phyloP scores from a whole-genome alignment of 53 echinoderm and acorn worm genomes.

The Temnopleurus reevesii region DNA sequence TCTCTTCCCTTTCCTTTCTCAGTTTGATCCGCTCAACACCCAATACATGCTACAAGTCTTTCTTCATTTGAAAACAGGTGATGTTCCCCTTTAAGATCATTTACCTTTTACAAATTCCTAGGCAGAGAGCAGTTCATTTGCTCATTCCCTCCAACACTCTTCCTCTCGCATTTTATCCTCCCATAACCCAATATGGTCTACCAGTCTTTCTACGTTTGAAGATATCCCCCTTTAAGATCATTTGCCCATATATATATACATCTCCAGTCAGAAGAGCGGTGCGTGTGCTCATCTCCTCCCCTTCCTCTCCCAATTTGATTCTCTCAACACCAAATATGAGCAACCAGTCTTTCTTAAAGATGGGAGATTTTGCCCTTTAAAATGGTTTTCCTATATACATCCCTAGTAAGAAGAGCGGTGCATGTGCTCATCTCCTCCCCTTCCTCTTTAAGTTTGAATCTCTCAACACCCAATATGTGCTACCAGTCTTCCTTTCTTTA shows the following conservation, averaged over 20 bases:
- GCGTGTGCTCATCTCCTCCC: too few species aligned
- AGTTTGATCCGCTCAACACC: background rate
- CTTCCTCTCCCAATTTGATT: too few species aligned
- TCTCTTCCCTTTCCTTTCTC: background rate
- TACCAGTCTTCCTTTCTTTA: constrained; percentile 47
- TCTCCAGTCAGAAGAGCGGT: too few species aligned
- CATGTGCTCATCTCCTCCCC: constrained; percentile 12
- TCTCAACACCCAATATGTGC: constrained; percentile 32
- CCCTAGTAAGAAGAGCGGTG: background rate
- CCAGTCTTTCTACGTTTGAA: background rate
- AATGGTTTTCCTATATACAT: background rate
- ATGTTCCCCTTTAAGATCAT: too few species aligned
- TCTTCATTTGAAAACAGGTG: background rate
- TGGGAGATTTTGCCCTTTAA: constrained; percentile 19
- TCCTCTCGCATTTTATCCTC: background rate
- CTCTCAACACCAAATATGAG: too few species aligned
- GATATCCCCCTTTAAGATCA: too few species aligned
- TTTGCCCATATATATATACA: too few species aligned
- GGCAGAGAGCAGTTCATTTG: too few species aligned
- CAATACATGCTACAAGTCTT: background rate
- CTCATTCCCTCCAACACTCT: background rate
- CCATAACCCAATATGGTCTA: background rate
- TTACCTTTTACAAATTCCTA: too few species aligned
- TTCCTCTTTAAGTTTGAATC: background rate
- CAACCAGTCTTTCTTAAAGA: too few species aligned